A percentile compares a stretch with the other conserved stretches of the same genome.
Conservation (phyloP, 2,797 vertebrate genomes). For the Vultur gryphus region DNA sequence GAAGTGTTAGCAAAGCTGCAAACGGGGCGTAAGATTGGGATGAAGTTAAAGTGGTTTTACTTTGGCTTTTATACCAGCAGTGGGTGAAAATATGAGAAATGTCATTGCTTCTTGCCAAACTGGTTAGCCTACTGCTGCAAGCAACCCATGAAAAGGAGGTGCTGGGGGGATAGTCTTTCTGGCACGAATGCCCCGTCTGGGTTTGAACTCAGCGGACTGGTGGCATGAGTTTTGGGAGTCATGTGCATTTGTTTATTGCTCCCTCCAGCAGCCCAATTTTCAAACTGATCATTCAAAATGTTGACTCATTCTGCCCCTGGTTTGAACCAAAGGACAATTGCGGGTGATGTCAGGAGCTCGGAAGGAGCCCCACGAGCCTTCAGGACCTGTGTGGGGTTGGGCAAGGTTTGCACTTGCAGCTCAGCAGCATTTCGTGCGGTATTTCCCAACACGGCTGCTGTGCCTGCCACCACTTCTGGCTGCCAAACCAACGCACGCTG, state of each 20-base stretch:
- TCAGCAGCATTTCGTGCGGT: accelerated
- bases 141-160: not conserved
- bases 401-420: not conserved
- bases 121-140: not conserved
- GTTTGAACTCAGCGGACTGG: not conserved
- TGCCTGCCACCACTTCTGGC: not conserved
- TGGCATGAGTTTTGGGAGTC: not conserved
- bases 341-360: not conserved
- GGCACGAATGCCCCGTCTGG: accelerated
- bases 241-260: not conserved
- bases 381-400: not conserved
- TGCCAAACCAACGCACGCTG: not conserved
- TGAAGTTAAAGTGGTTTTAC: not conserved
- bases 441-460: not conserved
- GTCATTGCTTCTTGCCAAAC: not conserved
- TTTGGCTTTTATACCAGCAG: not conserved
- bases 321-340: not conserved
- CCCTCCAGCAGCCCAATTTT: not conserved
- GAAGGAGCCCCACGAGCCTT: not conserved
- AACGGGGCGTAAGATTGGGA: accelerated
- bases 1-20: not conserved
- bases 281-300: accelerated
- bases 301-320: not conserved
- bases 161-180: not conserved
- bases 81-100: not conserved